A percentile compares a stretch with the other conserved stretches of the same genome.
These are phyloP conservation scores for Corapipo altera DNA, from an alignment of 2,113 vertebrate genomes.

Conservation along the genomic window DNA sequence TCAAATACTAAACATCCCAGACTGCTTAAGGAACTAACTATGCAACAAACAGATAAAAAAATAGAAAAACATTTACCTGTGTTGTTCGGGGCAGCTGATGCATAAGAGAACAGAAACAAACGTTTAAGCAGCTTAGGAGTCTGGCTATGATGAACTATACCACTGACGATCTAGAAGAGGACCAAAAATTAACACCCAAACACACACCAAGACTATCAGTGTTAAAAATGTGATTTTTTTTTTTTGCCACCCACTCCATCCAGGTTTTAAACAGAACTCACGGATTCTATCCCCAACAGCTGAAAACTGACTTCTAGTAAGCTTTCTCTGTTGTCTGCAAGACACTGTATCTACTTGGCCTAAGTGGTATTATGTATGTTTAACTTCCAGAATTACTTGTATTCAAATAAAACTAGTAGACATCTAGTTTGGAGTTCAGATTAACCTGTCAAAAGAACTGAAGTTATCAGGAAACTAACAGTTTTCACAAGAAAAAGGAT, in stretches of 20 bases:
- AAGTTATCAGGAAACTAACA: neutral
- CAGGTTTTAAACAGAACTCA: neutral
- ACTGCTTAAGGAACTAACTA: neutral
- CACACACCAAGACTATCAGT: neutral
- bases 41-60: neutral
- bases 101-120: constrained; percentile 87
- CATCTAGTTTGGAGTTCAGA: neutral
- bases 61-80: constrained; percentile 67
- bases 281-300: neutral
- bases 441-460: neutral
- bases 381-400: neutral
- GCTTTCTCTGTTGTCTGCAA: neutral
- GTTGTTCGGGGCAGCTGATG: constrained; percentile 64
- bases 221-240: neutral
- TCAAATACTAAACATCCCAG: neutral
- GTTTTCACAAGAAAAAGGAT: neutral
- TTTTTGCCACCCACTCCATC: neutral
- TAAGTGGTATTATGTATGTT: neutral
- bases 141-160: constrained; percentile 86
- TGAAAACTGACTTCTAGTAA: neutral
- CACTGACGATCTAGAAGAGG: constrained; percentile 84
- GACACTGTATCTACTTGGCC: neutral
- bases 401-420: neutral
- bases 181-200: constrained; percentile 30
- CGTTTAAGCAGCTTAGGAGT: constrained; percentile 84